phyloP scores from a whole-genome alignment of 1,140 invertebrate species.

The Drosophila murphyi region DNA sequence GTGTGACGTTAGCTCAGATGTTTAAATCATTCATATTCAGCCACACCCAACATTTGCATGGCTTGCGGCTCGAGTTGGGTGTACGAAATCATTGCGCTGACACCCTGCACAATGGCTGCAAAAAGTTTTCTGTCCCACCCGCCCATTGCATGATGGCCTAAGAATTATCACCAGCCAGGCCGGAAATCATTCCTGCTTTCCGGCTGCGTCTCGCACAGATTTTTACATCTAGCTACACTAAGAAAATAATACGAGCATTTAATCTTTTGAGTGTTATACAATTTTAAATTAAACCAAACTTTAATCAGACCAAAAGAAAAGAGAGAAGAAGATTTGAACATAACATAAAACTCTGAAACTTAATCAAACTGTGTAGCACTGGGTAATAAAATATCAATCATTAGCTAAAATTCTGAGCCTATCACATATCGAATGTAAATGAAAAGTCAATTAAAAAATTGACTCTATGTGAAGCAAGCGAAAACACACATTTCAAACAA shows the following conservation, averaged over 20 bases:
- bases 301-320: too few species aligned
- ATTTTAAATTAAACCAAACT: too few species aligned
- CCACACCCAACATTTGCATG: constrained; percentile 6
- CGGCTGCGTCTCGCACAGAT: constrained; percentile 46
- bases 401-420: too few species aligned
- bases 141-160: constrained; percentile 44
- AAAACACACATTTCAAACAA: too few species aligned
- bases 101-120: constrained; percentile 64
- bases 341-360: too few species aligned
- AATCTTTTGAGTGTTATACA: too few species aligned
- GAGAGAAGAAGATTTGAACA: too few species aligned
- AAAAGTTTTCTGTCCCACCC: constrained; percentile 55
- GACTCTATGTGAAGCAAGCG: too few species aligned
- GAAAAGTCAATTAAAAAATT: too few species aligned
- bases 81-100: constrained; percentile 47
- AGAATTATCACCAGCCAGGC: constrained; percentile 68
- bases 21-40: constrained; percentile 66
- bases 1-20: constrained; percentile 29
- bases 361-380: too few species aligned
- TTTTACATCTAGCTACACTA: constrained; percentile 13
- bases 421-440: too few species aligned
- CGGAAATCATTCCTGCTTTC: constrained; percentile 77
- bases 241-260: neutral
- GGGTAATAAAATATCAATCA: too few species aligned
- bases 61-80: neutral